Percentiles rank a stretch among this genome's conserved stretches.
These are phyloP conservation scores for Drosophila arizonae DNA, from an alignment of 1,140 invertebrate species.

Conservation along the genomic window DNA sequence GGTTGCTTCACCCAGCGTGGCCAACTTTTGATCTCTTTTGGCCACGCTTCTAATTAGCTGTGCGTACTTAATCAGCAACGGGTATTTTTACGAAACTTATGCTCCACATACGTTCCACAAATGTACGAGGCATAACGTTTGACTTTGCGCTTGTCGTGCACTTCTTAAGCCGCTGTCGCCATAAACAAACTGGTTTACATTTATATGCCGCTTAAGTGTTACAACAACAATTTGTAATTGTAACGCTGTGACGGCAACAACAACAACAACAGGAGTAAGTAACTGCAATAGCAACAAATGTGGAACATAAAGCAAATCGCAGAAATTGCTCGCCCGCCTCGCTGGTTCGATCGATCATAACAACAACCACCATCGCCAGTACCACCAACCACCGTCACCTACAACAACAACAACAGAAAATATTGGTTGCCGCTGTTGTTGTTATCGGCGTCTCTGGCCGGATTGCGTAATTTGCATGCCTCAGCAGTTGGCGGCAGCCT, in stretches of 20 bases:
- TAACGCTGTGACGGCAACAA: slow-evolving; percentile 51
- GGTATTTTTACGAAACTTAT: background rate
- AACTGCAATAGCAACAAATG: slow-evolving; percentile 71
- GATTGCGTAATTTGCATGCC: slow-evolving; percentile 75
- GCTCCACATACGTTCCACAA: slow-evolving; percentile 30
- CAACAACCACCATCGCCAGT: slow-evolving; percentile 35
- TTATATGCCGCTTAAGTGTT: slow-evolving; percentile 57
- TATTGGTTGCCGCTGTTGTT: slow-evolving; percentile 39
- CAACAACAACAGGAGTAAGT: slow-evolving; percentile 40
- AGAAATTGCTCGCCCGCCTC: slow-evolving; percentile 68
- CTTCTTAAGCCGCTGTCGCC: slow-evolving; percentile 43
- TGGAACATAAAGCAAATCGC: slow-evolving; percentile 79
- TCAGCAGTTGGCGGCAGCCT: slow-evolving; percentile 43
- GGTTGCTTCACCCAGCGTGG: slow-evolving; percentile 38
- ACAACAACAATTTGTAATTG: slow-evolving; percentile 71
- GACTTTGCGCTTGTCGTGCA: slow-evolving; percentile 30
- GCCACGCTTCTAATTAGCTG: slow-evolving; percentile 45
- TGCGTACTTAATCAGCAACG: slow-evolving; percentile 13
- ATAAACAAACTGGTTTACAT: slow-evolving; percentile 71
- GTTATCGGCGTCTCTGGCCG: slow-evolving; percentile 55
- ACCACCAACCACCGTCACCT: slow-evolving; percentile 10
- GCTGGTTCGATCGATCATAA: slow-evolving; percentile 74
- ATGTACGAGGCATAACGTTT: slow-evolving; percentile 14
- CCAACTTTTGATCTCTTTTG: slow-evolving; percentile 16
- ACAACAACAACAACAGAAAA: slow-evolving; percentile 33